Evolutionary conservation across 2,797 vertebrate species (phyloP), one percentile per base, ranked within the genome.

Genomic region (Onychomys arenicola): DNA sequence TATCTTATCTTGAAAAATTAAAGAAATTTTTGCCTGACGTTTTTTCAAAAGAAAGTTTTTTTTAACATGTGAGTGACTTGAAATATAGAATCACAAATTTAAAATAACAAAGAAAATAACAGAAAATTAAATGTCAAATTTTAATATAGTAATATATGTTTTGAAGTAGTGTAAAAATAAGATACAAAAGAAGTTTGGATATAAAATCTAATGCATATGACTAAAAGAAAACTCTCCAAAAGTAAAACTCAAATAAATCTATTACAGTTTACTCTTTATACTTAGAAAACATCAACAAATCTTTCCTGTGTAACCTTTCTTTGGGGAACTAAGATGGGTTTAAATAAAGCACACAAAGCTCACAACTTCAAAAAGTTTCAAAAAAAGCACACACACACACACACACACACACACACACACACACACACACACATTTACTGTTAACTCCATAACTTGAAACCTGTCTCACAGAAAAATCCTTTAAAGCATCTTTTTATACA

Each of bases 31-130:
- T 93, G 84, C 6, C 92, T 34, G 90, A 92, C 29, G 91, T 93
- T 46, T 46, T 7, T 29, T 89, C 13, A 25, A 76, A 59, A 76
- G 29, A 63, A 14, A 94, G 5, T n/a, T 95, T 71, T 91, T 93
- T 91, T 89, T 13, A 32, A 43, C 94, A 94, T 76, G 63, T 84
- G 27, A 95, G 23, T 63, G 87, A 34, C 55, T 21, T 95, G 46
- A 96, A 95, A 94, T 71, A 81, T 80, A 94, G 90, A 75, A 78
- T n/a, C 34, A 90, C 96, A 98, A 96, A 90, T 94, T 85, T 90
- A 80, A 95, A 91, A 95, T 93, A 95, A 96, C 57, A 97, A 0
- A 95, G 80, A 90, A 73, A 86, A 94, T 0, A 81, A 40, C 14
- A 90, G 52, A 93, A 96, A 83, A 63, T 34, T 75, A 96, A 94